Evolutionary conservation across 2,113 vertebrate genomes (phyloP).

Genomic region (Corythornis cristatus): DNA sequence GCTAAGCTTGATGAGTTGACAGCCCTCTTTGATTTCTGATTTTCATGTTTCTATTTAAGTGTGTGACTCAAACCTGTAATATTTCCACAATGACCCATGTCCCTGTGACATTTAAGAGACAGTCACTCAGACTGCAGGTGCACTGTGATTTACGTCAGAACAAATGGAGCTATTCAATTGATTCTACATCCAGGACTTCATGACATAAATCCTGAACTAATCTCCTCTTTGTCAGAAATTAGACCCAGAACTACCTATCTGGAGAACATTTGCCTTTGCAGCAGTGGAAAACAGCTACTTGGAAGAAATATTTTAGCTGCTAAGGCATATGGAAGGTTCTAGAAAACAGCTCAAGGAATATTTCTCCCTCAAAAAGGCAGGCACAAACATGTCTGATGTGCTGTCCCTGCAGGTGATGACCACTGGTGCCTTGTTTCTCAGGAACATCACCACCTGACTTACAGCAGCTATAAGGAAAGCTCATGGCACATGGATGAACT

Average conservation of each 20-base stretch:
- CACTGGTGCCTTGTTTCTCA: background rate
- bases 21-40: background rate
- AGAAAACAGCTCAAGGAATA: background rate
- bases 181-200: background rate
- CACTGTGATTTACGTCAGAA: slow-evolving; percentile 35
- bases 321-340: background rate
- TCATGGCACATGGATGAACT: background rate
- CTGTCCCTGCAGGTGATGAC: background rate
- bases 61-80: slow-evolving; percentile 6
- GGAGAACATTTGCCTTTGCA: background rate
- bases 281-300: background rate
- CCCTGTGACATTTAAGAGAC: slow-evolving; percentile 36
- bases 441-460: background rate
- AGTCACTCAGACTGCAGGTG: slow-evolving; percentile 37
- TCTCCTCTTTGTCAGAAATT: slow-evolving; percentile 24
- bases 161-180: slow-evolving; percentile 42
- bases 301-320: background rate
- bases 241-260: background rate
- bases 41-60: background rate
- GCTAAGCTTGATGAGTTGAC: background rate
- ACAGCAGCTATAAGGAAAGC: background rate
- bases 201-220: slow-evolving; percentile 50
- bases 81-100: slow-evolving; percentile 17
- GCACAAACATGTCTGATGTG: background rate
- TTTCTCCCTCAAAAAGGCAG: background rate